Evolutionary conservation across 2,797 vertebrate species (phyloP).

Genomic region (Kryptopterus vitreolus): DNA sequence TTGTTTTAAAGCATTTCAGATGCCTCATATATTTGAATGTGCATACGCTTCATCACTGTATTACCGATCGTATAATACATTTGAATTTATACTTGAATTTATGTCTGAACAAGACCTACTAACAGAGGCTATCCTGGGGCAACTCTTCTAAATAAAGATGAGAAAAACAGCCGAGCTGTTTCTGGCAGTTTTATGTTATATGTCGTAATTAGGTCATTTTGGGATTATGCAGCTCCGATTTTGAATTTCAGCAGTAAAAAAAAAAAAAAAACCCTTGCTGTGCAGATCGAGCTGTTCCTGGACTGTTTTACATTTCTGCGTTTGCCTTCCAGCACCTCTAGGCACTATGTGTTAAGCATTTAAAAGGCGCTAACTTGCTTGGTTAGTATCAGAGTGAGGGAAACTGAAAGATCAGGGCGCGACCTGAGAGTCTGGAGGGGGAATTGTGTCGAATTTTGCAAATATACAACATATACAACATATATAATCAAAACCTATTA

Average conservation of each 20-base stretch:
- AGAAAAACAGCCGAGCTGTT: constrained; percentile 40
- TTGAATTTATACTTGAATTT: constrained; percentile 20
- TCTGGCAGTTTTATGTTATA: constrained; percentile 39
- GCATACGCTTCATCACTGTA: background rate
- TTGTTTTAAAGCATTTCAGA: background rate
- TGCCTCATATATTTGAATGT: background rate
- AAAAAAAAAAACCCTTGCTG: no score
- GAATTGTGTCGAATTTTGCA: constrained; percentile 1
- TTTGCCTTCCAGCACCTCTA: constrained; percentile 42
- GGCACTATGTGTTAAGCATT: constrained; percentile 51
- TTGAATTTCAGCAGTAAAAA: constrained; percentile 56
- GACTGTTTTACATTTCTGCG: constrained; percentile 57
- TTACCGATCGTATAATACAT: constrained; percentile 26
- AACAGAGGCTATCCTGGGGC: constrained; percentile 37
- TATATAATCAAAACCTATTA: constrained; percentile 1
- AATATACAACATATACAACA: constrained; percentile 11
- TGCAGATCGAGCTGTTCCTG: constrained; percentile 62
- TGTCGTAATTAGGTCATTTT: constrained; percentile 55
- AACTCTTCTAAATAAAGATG: constrained; percentile 37
- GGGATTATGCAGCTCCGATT: constrained; percentile 52
- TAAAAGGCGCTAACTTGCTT: constrained; percentile 50
- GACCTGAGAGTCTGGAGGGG: constrained; percentile 36
- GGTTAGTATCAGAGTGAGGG: constrained; percentile 29
- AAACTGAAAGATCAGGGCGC: constrained; percentile 25
- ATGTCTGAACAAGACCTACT: constrained; percentile 26